Conservation (phyloP, 2,797 vertebrate species). For the Gorsachius magnificus region DNA sequence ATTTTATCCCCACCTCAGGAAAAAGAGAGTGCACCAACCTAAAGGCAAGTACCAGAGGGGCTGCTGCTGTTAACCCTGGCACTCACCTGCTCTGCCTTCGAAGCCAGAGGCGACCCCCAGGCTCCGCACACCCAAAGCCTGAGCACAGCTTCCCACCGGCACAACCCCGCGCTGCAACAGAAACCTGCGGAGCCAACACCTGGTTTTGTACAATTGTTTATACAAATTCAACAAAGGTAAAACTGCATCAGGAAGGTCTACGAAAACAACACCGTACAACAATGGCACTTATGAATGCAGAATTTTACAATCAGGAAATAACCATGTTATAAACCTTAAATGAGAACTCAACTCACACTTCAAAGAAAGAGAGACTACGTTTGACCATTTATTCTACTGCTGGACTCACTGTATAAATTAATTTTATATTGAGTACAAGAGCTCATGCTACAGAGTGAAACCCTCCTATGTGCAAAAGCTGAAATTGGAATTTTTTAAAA, state of each 20-base stretch:
- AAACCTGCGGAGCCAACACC: constrained; percentile 51
- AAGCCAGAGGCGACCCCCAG: no score
- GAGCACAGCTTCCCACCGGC: neutral
- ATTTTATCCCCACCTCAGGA: neutral
- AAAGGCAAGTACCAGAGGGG: no score
- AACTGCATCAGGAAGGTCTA: constrained; percentile 76
- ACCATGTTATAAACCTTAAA: constrained; percentile 71
- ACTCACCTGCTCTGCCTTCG: no score
- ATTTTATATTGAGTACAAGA: constrained; percentile 70
- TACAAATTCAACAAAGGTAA: constrained; percentile 84
- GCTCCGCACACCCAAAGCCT: no score
- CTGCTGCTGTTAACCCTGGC: no score
- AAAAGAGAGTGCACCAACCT: no score
- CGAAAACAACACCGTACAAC: constrained; percentile 79
- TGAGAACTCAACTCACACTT: constrained; percentile 74
- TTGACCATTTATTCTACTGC: constrained; percentile 74
- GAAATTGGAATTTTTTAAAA: constrained; percentile 67
- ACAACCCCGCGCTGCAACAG: neutral
- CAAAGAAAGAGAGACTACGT: constrained; percentile 66
- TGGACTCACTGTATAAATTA: constrained; percentile 75
- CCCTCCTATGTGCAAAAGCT: constrained; percentile 78
- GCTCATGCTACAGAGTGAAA: constrained; percentile 75
- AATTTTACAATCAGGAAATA: constrained; percentile 75
- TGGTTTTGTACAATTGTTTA: constrained; percentile 80
- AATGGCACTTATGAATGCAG: constrained; percentile 81